Conservation (phyloP, 2,888 invertebrate genomes). For the Cloeon dipterum region DNA sequence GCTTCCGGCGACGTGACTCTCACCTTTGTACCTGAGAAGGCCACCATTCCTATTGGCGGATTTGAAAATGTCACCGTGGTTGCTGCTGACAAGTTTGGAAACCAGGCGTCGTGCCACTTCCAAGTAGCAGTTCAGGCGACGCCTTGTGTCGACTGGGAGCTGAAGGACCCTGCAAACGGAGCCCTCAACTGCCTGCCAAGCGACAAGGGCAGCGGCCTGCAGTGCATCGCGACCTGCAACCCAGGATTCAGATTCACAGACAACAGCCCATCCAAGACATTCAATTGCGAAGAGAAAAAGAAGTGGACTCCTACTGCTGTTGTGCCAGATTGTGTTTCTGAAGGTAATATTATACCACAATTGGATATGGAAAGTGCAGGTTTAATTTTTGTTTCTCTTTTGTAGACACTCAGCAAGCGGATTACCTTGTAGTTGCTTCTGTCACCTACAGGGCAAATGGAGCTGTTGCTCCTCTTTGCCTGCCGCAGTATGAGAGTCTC, state of each 20-base stretch:
- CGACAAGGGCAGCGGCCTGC: conserved; percentile 43
- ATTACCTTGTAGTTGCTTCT: conserved; percentile 71
- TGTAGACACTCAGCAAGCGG: conserved; percentile 77
- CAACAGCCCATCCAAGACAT: conserved; percentile 68
- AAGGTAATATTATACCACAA: conserved; percentile 28
- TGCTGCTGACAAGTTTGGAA: conserved; percentile 68
- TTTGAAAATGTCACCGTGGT: conserved; percentile 84
- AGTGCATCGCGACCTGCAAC: conserved; percentile 77
- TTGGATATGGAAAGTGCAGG: neutral
- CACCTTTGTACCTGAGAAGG: conserved; percentile 62
- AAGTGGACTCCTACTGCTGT: conserved; percentile 73
- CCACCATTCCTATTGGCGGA: conserved; percentile 61
- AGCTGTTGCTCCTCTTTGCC: conserved; percentile 61
- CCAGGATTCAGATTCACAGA: conserved; percentile 77
- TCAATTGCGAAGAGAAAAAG: conserved; percentile 56
- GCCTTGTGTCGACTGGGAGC: conserved; percentile 85
- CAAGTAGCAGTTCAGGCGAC: conserved; percentile 83
- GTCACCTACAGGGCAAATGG: conserved; percentile 76
- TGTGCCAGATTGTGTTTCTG: conserved; percentile 86
- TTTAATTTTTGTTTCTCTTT: conserved; percentile 6
- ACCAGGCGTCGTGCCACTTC: conserved; percentile 76
- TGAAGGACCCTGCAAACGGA: conserved; percentile 73
- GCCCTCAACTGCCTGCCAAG: conserved; percentile 67
- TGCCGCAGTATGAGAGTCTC: conserved; percentile 65
- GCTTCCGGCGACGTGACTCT: conserved; percentile 69